Evolutionary conservation across 1,140 invertebrate species (phyloP).

Genomic region (Drosophila pseudoananassae): DNA sequence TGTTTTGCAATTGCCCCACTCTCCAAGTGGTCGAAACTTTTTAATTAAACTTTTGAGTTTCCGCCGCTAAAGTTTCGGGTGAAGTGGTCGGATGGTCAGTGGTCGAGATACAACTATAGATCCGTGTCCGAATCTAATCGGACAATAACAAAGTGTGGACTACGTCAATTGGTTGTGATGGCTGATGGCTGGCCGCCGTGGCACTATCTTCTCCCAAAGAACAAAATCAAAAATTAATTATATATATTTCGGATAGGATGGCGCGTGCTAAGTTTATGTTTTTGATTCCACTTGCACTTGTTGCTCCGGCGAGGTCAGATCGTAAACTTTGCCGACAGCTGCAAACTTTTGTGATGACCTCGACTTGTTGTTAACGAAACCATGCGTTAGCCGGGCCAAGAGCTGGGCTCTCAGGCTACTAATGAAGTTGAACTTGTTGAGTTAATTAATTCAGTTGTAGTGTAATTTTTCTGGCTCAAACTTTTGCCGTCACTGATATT

Average conservation of each 20-base stretch:
- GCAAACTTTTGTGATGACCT: slow-evolving; percentile 37
- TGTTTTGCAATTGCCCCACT: slow-evolving; percentile 24
- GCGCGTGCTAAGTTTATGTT: slow-evolving; percentile 46
- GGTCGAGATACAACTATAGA: slow-evolving; percentile 4
- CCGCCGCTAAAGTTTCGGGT: slow-evolving; percentile 12
- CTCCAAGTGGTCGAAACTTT: slow-evolving; percentile 38
- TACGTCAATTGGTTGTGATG: slow-evolving; percentile 32
- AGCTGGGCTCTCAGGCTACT: slow-evolving; percentile 22
- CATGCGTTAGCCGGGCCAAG: slow-evolving; percentile 4
- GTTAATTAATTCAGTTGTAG: slow-evolving; percentile 69
- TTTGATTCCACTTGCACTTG: slow-evolving; percentile 6
- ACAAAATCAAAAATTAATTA: slow-evolving; percentile 54
- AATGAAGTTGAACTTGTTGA: slow-evolving; percentile 66
- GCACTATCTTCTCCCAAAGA: not conserved
- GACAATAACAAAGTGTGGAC: slow-evolving; percentile 33
- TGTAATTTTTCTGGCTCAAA: slow-evolving; percentile 50
- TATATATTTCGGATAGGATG: slow-evolving; percentile 30
- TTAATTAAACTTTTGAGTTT: slow-evolving; percentile 65
- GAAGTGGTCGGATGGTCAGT: slow-evolving; percentile 19
- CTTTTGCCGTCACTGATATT: slow-evolving; percentile 35
- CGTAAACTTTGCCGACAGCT: slow-evolving; percentile 41
- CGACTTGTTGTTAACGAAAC: slow-evolving; percentile 31
- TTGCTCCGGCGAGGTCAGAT: slow-evolving; percentile 32
- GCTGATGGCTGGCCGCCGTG: slow-evolving; percentile 6
- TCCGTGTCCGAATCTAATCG: slow-evolving; percentile 42